Evolutionary conservation across 1,140 invertebrate species (phyloP).

Genomic region (Ptiloglossa arizonensis): DNA sequence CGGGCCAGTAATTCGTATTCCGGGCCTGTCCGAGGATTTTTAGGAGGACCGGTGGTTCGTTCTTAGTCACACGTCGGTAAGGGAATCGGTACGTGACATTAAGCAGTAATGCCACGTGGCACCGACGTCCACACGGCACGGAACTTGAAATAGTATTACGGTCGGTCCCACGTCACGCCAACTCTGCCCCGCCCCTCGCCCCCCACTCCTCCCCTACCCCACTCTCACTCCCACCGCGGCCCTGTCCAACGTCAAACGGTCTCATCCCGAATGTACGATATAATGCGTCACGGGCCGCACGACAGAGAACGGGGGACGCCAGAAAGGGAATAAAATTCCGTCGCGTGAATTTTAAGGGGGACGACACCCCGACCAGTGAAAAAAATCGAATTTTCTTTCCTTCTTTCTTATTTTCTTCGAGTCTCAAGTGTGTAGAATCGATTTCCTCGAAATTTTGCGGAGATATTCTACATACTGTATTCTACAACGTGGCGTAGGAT

Average conservation of each 20-base stretch:
- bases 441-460: too few relatives aligned
- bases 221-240: too few relatives aligned
- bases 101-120: conserved; percentile 64
- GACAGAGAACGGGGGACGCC: conserved; percentile 19
- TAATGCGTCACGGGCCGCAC: conserved; percentile 38
- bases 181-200: not conserved
- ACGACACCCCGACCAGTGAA: not conserved
- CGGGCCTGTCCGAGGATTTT: conserved; percentile 55
- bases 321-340: conserved; percentile 20
- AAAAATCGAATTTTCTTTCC: not conserved
- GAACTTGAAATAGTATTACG: conserved; percentile 65
- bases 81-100: conserved; percentile 67
- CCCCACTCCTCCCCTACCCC: too few relatives aligned
- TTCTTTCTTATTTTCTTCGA: too few relatives aligned
- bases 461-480: too few relatives aligned
- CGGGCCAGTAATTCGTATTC: conserved; percentile 57
- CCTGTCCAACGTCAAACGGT: conserved; percentile 54
- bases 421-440: too few relatives aligned
- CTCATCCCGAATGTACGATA: conserved; percentile 51
- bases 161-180: conserved; percentile 37
- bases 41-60: conserved; percentile 54
- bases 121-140: conserved; percentile 36
- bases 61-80: conserved; percentile 62
- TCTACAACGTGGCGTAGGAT: too few relatives aligned
- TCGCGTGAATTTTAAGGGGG: conserved; percentile 37